Conservation (phyloP, 2,888 invertebrate genomes). For the Rhopalosiphum nymphaeae region DNA sequence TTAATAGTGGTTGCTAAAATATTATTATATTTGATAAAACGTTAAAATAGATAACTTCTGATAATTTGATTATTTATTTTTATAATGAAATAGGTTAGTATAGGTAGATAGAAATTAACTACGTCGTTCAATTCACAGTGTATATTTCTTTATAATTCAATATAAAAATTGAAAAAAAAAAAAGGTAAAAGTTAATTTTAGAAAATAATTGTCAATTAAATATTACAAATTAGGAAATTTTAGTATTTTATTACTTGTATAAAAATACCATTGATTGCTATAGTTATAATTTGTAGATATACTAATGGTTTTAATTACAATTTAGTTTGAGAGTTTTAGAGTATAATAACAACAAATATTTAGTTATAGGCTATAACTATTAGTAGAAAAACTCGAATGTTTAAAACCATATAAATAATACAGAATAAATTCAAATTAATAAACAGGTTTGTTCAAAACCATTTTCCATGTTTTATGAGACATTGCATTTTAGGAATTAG, state of each 20-base stretch:
- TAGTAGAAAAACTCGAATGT: not conserved
- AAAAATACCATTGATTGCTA: not conserved
- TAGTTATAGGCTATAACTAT: not conserved
- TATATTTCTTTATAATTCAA: not conserved
- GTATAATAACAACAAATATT: not conserved
- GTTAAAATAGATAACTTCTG: not conserved
- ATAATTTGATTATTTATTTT: not conserved
- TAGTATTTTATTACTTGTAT: not conserved
- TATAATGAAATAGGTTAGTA: not conserved
- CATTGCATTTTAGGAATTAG: not conserved
- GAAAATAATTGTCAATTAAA: not conserved
- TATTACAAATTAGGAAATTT: not conserved
- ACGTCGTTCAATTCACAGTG: not conserved
- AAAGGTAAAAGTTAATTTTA: not conserved
- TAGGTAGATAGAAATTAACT: not conserved
- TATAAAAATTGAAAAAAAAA: not conserved
- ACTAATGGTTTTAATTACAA: not conserved
- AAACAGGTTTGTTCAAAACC: slow-evolving; percentile 16
- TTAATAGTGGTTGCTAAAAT: not conserved
- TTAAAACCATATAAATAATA: not conserved
- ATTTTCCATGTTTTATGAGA: not conserved
- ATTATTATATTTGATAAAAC: not conserved
- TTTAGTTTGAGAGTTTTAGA: not conserved
- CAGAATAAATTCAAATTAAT: not conserved
- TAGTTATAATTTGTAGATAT: not conserved